Conservation (phyloP, 92 coral and sea anemone species). For the Epizoanthus fatuus region DNA sequence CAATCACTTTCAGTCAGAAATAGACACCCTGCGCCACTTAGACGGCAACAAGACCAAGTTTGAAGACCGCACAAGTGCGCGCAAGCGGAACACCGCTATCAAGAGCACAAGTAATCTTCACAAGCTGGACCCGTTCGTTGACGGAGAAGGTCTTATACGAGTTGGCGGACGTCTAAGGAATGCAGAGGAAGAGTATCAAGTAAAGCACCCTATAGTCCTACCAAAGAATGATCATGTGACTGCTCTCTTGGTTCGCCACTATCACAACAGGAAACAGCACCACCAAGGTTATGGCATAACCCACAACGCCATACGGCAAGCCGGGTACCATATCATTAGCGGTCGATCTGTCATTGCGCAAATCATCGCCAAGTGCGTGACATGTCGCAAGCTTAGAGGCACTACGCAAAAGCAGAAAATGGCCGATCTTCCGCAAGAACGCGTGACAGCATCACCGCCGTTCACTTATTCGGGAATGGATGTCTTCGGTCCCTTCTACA, state of each 20-base stretch:
- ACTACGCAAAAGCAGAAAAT: conserved; percentile 30
- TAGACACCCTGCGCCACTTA: neutral
- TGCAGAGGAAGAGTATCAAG: conserved; percentile 4
- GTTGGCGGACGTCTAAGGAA: conserved; percentile 48
- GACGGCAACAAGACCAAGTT: conserved; percentile 21
- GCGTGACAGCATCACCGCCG: conserved; percentile 42
- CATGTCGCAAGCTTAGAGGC: conserved; percentile 45
- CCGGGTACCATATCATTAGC: conserved; percentile 38
- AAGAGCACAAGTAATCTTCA: conserved; percentile 34
- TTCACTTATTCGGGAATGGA: conserved; percentile 55
- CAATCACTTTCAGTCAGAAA: too few relatives aligned
- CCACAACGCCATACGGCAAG: conserved; percentile 49
- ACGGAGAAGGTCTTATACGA: conserved; percentile 39
- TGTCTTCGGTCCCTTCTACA: conserved; percentile 47
- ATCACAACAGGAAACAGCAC: conserved; percentile 54
- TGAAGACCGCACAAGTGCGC: conserved; percentile 4
- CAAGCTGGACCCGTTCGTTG: conserved; percentile 47
- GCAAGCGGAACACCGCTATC: neutral
- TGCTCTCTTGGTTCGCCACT: conserved; percentile 28
- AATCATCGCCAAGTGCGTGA: conserved; percentile 35
- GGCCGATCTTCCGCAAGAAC: conserved; percentile 24
- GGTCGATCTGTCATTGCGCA: conserved; percentile 46
- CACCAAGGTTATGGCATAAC: conserved; percentile 55
- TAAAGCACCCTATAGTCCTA: conserved; percentile 40
- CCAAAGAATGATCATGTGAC: conserved; percentile 36